Base-by-base conservation (phyloP, 2,113 vertebrate species). In the Oryzias celebensis region DNA sequence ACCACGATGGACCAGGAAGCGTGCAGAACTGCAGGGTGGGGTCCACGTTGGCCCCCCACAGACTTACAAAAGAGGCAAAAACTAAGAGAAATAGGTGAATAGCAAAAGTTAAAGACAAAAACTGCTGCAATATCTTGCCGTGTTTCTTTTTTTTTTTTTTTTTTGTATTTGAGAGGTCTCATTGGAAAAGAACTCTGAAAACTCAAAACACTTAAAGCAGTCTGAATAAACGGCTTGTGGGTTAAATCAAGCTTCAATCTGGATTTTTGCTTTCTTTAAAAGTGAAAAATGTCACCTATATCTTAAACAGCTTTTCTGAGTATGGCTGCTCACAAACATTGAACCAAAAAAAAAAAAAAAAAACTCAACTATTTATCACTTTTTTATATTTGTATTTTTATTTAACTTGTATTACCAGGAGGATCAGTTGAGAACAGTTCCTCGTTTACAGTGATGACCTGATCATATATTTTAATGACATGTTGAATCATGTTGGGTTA, bases 11-110 rank as follows among this genome's bases (percentile, higher is more conserved):
- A 78, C 58, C 5, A 5, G 71, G 84, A 79, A 85, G 79, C 77
- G 82, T 79, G 68, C 67, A 52, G 58, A 70, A 43, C 73, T 36
- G 59, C 51, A 79, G 74, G 81, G 83, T 79, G 83, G 78, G 73
- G 75, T 69, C 53, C 24, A 57, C 70, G 56, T 69, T 88, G 87
- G 85, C 68, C 77, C 75, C 82, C 66, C 77, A 73, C 90, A 76
- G 76, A 75, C 58, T 42, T 53, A 52, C 55, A 41, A 58, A 47
- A 68, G 52, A 82, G 56, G 64, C 63, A 53, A 55, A 36, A 70
- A 46, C 5, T 20, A 53, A 50, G 22, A 50, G 64, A 52, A 50
- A 16, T 42, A 47, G 4, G 17, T 44, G 47, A 70, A 49, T 20
- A 8, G 20, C 6, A 47, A 22, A 48, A 55, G 75, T 85, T 82